phyloP scores from a whole-genome alignment of 2,888 invertebrate species.

The Cephus rjabovi region DNA sequence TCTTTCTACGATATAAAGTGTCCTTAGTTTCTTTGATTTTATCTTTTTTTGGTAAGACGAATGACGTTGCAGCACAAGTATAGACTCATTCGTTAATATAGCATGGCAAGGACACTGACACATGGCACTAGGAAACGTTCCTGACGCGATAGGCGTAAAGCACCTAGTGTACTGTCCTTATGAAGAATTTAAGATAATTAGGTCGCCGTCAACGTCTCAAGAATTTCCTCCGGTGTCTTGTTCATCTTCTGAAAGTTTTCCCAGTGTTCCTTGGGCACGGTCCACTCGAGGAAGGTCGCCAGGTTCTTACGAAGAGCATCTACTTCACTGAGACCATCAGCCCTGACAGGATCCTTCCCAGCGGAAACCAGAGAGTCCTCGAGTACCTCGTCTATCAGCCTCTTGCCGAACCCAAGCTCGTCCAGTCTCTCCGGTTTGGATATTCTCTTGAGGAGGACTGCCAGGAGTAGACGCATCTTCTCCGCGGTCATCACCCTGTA shows the following conservation, averaged over 20 bases:
- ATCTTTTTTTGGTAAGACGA: not conserved
- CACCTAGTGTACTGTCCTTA: not conserved
- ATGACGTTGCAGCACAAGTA: not conserved
- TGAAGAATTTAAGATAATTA: constrained; percentile 15
- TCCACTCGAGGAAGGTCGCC: constrained; percentile 82
- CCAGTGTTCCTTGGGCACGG: constrained; percentile 84
- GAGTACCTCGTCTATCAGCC: constrained; percentile 85
- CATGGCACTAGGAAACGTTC: constrained; percentile 37
- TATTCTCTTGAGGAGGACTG: constrained; percentile 84
- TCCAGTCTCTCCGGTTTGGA: constrained; percentile 83
- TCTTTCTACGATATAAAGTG: not conserved
- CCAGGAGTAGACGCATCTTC: constrained; percentile 82
- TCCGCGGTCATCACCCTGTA: constrained; percentile 75
- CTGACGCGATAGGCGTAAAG: not conserved
- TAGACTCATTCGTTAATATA: constrained; percentile 31
- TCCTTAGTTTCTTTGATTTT: not conserved
- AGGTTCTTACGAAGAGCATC: constrained; percentile 80
- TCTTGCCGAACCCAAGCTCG: constrained; percentile 80
- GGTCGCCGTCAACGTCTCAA: constrained; percentile 77
- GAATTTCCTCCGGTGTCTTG: constrained; percentile 81
- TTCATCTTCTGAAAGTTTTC: constrained; percentile 79
- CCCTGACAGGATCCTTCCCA: constrained; percentile 75
- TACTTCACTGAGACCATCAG: constrained; percentile 70
- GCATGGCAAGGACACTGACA: constrained; percentile 41
- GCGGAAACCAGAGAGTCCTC: constrained; percentile 82